phyloP scores from a whole-genome alignment of 2,797 vertebrate species.

The Meriones psammophilus region DNA sequence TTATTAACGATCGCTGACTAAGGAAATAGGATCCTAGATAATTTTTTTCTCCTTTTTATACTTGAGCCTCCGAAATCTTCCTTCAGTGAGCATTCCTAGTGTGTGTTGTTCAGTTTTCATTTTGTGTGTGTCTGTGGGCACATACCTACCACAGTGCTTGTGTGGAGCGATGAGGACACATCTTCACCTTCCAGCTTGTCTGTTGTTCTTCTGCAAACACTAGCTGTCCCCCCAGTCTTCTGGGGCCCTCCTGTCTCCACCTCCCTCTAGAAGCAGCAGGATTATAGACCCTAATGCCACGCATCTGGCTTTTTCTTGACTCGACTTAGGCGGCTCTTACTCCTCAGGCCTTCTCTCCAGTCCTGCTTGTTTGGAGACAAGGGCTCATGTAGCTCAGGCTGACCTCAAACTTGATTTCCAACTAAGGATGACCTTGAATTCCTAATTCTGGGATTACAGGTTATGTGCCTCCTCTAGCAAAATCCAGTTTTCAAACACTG shows the following conservation, averaged over 20 bases:
- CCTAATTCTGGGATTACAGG: neutral
- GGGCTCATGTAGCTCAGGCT: too few relatives aligned
- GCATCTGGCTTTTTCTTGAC: neutral
- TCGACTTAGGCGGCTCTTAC: too few relatives aligned
- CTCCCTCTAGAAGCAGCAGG: neutral
- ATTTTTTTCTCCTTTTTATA: conserved; percentile 10
- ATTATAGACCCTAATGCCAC: too few relatives aligned
- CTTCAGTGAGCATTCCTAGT: neutral
- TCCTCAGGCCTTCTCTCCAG: neutral
- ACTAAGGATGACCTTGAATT: neutral
- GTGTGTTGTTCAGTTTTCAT: neutral
- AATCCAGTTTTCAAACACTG: neutral
- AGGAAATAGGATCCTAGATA: neutral
- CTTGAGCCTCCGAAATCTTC: neutral
- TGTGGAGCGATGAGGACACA: neutral
- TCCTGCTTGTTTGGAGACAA: neutral
- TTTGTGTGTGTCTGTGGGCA: too few relatives aligned
- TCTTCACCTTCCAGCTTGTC: neutral
- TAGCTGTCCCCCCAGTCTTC: neutral
- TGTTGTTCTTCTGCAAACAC: neutral
- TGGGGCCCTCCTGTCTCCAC: too few relatives aligned
- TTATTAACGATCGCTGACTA: neutral
- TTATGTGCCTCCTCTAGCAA: neutral
- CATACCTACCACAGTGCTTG: neutral
- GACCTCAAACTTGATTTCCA: neutral